Evolutionary conservation across 2,113 vertebrate genomes (phyloP).

Genomic region (Pterocles gutturalis): DNA sequence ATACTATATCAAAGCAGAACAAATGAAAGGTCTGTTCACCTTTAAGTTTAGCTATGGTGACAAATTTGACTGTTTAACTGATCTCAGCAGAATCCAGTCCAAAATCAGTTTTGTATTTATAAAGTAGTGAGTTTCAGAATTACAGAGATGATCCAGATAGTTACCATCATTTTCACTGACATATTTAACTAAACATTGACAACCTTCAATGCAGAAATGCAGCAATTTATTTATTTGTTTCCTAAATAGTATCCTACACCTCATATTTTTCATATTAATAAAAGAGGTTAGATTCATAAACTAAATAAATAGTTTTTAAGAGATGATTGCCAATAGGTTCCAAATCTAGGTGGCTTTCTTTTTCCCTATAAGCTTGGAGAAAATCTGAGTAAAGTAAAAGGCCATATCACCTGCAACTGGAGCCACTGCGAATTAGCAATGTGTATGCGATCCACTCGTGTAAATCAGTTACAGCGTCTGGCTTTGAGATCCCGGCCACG

Average conservation of each 20-base stretch:
- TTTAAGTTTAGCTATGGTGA: neutral
- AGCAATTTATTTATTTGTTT: neutral
- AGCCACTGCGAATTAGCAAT: neutral
- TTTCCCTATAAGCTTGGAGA: neutral
- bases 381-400: neutral
- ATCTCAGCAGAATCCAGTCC: neutral
- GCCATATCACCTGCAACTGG: accelerated
- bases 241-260: neutral
- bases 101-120: neutral
- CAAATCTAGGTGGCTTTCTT: neutral
- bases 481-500: neutral
- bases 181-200: neutral
- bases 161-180: neutral
- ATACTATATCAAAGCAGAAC: neutral
- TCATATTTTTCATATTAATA: neutral
- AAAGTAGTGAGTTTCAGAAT: neutral
- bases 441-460: neutral
- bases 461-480: neutral
- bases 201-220: neutral
- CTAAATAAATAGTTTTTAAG: neutral
- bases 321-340: neutral
- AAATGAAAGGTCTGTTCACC: neutral
- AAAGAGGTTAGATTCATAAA: neutral
- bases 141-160: neutral
- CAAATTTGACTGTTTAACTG: neutral